Conservation (phyloP, 2,113 vertebrate species). For the Triplophysa rosa region DNA sequence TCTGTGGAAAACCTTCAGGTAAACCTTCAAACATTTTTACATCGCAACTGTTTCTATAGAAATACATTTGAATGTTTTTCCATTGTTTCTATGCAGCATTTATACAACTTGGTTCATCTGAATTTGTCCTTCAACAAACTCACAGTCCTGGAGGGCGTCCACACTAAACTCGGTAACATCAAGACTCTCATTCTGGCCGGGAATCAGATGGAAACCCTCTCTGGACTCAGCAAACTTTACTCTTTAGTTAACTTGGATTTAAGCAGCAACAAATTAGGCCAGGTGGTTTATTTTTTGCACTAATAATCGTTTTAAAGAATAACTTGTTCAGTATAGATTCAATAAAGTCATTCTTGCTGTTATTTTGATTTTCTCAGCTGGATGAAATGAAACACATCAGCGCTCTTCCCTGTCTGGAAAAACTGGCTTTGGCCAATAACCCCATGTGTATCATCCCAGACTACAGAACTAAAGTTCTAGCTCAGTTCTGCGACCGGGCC, state of each 20-base stretch:
- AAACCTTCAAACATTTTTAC: background rate
- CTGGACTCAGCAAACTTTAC: slow-evolving; percentile 91
- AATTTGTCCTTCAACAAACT: slow-evolving; percentile 94
- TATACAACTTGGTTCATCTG: slow-evolving; percentile 94
- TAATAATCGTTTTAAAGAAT: no score
- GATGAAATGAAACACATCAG: slow-evolving; percentile 89
- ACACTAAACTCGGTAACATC: slow-evolving; percentile 94
- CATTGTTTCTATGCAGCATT: slow-evolving; percentile 73
- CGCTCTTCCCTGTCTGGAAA: slow-evolving; percentile 89
- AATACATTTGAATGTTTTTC: background rate
- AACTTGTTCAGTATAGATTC: no score
- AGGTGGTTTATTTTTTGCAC: slow-evolving; percentile 69
- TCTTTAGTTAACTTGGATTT: slow-evolving; percentile 94
- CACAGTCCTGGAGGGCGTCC: slow-evolving; percentile 82
- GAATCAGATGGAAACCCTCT: slow-evolving; percentile 88
- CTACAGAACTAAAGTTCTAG: slow-evolving; percentile 94
- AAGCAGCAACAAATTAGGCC: slow-evolving; percentile 85
- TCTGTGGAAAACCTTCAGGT: slow-evolving; percentile 93
- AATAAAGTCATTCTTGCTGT: no score
- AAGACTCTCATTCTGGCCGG: slow-evolving; percentile 92
- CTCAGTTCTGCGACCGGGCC: slow-evolving; percentile 94
- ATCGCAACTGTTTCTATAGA: background rate
- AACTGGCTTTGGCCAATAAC: slow-evolving; percentile 82
- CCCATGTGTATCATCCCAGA: slow-evolving; percentile 94
- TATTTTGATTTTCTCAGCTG: slow-evolving; percentile 73